These are phyloP conservation scores for Sphaerodactylus townsendi DNA, from an alignment of 2,113 vertebrate genomes.

Conservation along the genomic window DNA sequence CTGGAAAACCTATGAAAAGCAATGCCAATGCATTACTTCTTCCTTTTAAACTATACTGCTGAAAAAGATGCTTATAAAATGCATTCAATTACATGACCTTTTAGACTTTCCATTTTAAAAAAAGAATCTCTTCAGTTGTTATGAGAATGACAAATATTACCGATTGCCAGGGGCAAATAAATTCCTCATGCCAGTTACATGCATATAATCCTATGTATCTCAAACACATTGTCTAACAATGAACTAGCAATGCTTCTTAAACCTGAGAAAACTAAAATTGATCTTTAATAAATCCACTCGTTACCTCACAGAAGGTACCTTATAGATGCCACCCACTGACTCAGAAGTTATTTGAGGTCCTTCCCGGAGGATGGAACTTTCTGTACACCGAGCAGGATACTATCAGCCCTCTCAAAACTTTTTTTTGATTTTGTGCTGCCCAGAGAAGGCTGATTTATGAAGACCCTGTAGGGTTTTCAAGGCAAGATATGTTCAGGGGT, in stretches of 20 bases:
- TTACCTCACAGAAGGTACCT: background rate
- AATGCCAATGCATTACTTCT: background rate
- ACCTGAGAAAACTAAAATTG: constrained; percentile 3
- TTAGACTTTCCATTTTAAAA: background rate
- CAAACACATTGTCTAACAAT: constrained; percentile 24
- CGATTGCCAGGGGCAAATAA: background rate
- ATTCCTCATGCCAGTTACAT: constrained; percentile 5
- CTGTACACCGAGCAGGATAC: no score
- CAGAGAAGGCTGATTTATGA: no score
- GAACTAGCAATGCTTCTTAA: background rate
- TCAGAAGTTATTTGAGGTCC: background rate
- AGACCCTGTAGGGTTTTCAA: no score
- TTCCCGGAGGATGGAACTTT: background rate
- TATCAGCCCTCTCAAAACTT: no score
- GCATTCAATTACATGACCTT: background rate
- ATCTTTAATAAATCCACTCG: background rate
- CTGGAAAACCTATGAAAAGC: background rate
- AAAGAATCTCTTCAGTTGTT: constrained; percentile 10
- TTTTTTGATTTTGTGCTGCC: no score
- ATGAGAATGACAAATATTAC: background rate
- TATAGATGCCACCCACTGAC: no score
- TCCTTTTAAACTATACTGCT: background rate
- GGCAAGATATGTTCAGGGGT: no score
- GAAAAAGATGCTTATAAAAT: background rate
- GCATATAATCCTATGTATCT: constrained; percentile 12